phyloP scores from a whole-genome alignment of 2,888 invertebrate species.

The Atrina japonica region DNA sequence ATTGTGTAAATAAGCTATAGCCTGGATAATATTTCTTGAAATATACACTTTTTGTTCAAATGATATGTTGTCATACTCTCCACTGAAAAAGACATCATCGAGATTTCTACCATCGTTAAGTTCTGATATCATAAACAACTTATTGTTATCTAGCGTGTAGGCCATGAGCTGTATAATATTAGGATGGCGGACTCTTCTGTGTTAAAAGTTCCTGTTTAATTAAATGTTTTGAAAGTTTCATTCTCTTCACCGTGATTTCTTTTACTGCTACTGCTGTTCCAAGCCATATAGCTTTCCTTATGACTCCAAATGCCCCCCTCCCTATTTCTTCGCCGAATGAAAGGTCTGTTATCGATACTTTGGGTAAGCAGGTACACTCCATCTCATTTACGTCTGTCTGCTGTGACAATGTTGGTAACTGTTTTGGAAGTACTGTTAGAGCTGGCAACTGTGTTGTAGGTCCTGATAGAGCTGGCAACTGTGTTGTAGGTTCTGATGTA shows the following conservation, averaged over 20 bases:
- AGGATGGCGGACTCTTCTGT: slow-evolving; percentile 37
- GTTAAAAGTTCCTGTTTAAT: slow-evolving; percentile 31
- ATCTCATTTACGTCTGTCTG: neutral
- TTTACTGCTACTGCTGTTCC: slow-evolving; percentile 38
- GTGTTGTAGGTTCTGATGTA: too few species aligned
- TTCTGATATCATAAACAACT: too few species aligned
- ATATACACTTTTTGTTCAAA: too few species aligned
- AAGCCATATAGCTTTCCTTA: slow-evolving; percentile 31
- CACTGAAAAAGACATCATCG: slow-evolving; percentile 39
- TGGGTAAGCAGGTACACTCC: slow-evolving; percentile 11
- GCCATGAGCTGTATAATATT: slow-evolving; percentile 44
- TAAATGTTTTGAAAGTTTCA: slow-evolving; percentile 36
- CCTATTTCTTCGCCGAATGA: slow-evolving; percentile 31
- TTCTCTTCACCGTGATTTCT: slow-evolving; percentile 25
- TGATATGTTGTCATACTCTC: neutral
- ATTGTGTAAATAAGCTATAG: slow-evolving; percentile 37
- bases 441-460: too few species aligned
- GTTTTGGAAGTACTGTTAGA: neutral
- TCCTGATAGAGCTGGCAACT: neutral
- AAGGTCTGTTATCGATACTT: slow-evolving; percentile 10
- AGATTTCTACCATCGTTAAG: slow-evolving; percentile 29
- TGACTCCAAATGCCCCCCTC: slow-evolving; percentile 34
- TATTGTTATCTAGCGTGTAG: too few species aligned
- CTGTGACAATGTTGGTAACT: neutral
- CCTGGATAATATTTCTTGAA: too few species aligned